Percentiles rank a stretch among this genome's conserved stretches.
These are phyloP conservation scores for Antheraea assamensis DNA, from an alignment of 2,888 invertebrate genomes.

Conservation along the genomic window DNA sequence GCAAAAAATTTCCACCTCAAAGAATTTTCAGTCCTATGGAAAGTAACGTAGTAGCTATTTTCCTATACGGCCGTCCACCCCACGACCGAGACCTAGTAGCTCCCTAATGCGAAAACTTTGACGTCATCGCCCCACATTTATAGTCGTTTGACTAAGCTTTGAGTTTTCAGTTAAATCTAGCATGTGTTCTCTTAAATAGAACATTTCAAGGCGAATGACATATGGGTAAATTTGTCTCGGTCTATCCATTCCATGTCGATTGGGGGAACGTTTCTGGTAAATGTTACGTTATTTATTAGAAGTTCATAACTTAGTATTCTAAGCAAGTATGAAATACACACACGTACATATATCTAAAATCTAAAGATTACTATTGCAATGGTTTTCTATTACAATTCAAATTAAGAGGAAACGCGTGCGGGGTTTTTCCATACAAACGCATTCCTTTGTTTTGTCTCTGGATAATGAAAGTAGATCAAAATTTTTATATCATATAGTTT, in stretches of 20 bases:
- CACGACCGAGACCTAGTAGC: constrained; percentile 72
- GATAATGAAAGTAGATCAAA: too few relatives aligned
- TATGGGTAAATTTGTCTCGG: neutral
- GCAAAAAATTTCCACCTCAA: constrained; percentile 25
- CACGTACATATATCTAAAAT: neutral
- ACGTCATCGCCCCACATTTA: constrained; percentile 65
- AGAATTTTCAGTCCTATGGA: neutral
- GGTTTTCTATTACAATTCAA: neutral
- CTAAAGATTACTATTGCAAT: neutral
- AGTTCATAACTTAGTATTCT: neutral
- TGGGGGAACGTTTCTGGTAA: neutral
- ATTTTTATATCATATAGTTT: too few relatives aligned
- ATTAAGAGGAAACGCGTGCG: too few relatives aligned
- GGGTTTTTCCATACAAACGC: too few relatives aligned
- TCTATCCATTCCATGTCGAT: neutral
- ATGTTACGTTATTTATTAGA: neutral
- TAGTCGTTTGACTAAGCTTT: constrained; percentile 35
- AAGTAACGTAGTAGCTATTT: constrained; percentile 39
- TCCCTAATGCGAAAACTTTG: constrained; percentile 73
- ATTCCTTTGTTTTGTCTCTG: too few relatives aligned
- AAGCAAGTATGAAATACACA: neutral
- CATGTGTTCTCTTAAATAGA: constrained; percentile 19
- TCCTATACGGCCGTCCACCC: constrained; percentile 34
- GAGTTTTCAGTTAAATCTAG: constrained; percentile 27
- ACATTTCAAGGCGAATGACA: constrained; percentile 2